These are phyloP conservation scores for Phataginus tricuspis DNA, from an alignment of 2,797 vertebrate species.

Conservation along the genomic window DNA sequence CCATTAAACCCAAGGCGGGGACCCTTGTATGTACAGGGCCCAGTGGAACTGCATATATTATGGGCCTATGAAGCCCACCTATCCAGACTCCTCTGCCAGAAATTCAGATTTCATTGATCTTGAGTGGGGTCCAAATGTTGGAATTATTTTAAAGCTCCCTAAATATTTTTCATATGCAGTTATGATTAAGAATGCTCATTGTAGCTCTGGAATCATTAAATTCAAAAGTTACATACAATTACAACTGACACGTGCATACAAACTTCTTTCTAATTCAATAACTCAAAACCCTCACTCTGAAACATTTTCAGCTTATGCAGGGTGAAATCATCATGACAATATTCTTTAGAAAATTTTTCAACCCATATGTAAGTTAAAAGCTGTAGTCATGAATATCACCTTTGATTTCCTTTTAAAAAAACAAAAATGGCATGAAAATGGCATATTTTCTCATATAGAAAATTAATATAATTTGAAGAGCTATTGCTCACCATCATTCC, in stretches of 20 bases:
- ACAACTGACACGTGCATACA: constrained; percentile 62
- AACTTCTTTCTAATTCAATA: constrained; percentile 63
- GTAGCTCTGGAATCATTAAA: constrained; percentile 47
- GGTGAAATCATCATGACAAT: constrained; percentile 69
- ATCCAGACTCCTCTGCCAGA: background rate
- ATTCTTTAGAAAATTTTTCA: constrained; percentile 65
- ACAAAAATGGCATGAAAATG: constrained; percentile 67
- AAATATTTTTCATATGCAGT: constrained; percentile 35
- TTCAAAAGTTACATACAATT: constrained; percentile 60
- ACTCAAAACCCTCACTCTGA: constrained; percentile 38
- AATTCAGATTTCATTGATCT: constrained; percentile 44
- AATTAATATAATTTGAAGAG: constrained; percentile 72
- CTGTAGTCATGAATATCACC: constrained; percentile 65
- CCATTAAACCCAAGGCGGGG: background rate
- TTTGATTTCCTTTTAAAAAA: constrained; percentile 67
- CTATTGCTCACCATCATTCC: constrained; percentile 69
- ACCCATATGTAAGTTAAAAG: constrained; percentile 67
- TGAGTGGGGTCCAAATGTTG: background rate
- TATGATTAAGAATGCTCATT: constrained; percentile 33
- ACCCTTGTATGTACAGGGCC: background rate
- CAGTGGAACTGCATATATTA: background rate
- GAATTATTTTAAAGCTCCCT: constrained; percentile 43
- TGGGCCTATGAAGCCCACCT: background rate
- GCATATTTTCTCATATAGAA: constrained; percentile 73
- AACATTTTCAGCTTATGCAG: constrained; percentile 55